phyloP scores from a whole-genome alignment of 1,140 invertebrate genomes.

The Ruditapes philippinarum region DNA sequence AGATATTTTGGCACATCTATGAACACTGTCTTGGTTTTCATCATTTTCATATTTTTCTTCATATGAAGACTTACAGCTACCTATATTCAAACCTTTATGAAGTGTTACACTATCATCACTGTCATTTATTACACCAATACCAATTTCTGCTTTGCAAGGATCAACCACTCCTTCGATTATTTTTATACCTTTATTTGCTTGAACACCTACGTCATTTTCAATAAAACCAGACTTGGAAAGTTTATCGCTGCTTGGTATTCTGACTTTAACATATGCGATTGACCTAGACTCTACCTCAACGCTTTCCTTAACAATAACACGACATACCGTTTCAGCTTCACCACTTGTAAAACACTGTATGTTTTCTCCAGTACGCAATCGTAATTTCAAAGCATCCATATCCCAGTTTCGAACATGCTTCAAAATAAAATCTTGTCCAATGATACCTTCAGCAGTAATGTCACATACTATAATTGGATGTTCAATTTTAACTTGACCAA shows the following conservation, averaged over 20 bases:
- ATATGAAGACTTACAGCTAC: too few species aligned
- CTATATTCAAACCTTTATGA: not conserved
- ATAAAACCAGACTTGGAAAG: not conserved
- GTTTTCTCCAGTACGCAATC: not conserved
- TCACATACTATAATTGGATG: conserved; percentile 38
- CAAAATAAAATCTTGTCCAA: conserved; percentile 23
- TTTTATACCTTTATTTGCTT: too few species aligned
- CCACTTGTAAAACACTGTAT: not conserved
- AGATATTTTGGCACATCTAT: too few species aligned
- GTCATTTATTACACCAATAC: not conserved
- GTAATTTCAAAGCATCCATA: too few species aligned
- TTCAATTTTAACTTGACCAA: not conserved
- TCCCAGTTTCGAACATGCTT: too few species aligned
- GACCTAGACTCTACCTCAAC: not conserved
- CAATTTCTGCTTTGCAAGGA: not conserved
- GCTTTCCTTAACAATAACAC: not conserved
- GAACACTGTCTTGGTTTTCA: not conserved
- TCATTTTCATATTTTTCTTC: too few species aligned
- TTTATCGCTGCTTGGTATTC: not conserved
- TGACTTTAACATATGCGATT: not conserved
- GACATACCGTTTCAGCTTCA: not conserved
- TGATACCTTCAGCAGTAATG: conserved; percentile 10
- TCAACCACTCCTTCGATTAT: not conserved
- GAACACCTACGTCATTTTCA: not conserved
- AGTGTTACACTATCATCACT: not conserved